phyloP scores from a whole-genome alignment of 2,797 vertebrate genomes.

The Dendrocincla fuliginosa region DNA sequence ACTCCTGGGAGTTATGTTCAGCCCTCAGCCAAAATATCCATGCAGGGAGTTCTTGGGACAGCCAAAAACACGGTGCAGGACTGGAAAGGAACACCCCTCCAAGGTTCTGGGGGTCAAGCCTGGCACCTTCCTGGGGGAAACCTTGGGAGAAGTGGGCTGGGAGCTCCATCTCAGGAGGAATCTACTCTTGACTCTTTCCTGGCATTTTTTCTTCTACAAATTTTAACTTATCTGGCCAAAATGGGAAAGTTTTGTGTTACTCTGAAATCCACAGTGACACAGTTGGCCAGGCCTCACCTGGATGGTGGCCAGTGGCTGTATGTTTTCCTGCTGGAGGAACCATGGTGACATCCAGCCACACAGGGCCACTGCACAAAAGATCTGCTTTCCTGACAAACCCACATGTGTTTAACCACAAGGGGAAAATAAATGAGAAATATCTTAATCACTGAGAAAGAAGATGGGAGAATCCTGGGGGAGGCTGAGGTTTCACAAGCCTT shows the following conservation, averaged over 20 bases:
- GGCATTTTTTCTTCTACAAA: background rate
- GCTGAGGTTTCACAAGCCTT: constrained; percentile 23
- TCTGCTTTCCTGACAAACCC: constrained; percentile 18
- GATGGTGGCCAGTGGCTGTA: constrained; percentile 13
- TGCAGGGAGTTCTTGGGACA: background rate
- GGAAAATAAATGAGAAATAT: background rate
- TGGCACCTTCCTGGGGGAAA: background rate
- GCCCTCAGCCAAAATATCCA: background rate
- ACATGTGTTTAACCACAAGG: background rate
- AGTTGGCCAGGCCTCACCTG: constrained; percentile 27
- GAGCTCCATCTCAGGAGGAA: background rate
- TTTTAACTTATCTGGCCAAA: background rate
- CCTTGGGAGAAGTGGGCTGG: background rate
- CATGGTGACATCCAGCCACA: background rate
- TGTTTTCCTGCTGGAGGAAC: background rate
- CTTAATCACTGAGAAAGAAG: constrained; percentile 7
- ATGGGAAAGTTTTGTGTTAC: background rate
- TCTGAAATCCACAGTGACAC: background rate
- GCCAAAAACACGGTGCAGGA: background rate
- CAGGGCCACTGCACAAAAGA: background rate
- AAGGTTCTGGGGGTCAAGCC: background rate
- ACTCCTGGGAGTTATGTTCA: background rate
- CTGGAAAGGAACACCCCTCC: background rate
- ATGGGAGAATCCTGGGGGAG: background rate
- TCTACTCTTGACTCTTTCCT: background rate